Conservation (phyloP, 2,113 vertebrate genomes). For the Illadopsis cleaveri region DNA sequence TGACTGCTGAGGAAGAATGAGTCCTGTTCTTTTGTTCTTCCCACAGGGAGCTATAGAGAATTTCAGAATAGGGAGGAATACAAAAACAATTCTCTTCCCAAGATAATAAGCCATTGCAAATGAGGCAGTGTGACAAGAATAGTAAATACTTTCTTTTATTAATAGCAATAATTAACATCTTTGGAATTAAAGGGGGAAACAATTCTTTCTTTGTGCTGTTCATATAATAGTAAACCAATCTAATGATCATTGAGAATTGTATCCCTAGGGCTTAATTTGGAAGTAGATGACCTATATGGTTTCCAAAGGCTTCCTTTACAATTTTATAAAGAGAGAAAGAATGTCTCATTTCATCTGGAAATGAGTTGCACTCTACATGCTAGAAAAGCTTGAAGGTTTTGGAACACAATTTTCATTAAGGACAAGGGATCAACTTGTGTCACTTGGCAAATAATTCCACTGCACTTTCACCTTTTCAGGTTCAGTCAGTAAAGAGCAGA, state of each 20-base stretch:
- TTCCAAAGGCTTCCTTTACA: neutral
- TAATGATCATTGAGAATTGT: neutral
- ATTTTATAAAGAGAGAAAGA: neutral
- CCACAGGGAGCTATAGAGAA: neutral
- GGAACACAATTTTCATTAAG: neutral
- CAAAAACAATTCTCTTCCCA: neutral
- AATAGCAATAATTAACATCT: neutral
- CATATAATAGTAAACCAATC: neutral
- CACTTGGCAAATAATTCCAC: neutral
- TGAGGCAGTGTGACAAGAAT: conserved; percentile 8
- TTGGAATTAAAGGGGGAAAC: neutral
- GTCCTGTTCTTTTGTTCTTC: neutral
- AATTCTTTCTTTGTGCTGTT: neutral
- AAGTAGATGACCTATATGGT: neutral
- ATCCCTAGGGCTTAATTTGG: neutral
- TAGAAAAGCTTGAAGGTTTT: neutral
- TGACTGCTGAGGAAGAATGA: neutral
- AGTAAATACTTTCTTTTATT: neutral
- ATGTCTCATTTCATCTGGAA: neutral
- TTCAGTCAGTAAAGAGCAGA: neutral
- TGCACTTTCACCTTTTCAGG: neutral
- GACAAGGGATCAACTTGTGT: neutral
- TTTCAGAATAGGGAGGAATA: neutral
- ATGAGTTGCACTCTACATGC: neutral
- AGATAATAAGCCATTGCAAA: neutral